Base-by-base conservation (phyloP, 1,140 invertebrate species). In the Scaptomyza pallida region DNA sequence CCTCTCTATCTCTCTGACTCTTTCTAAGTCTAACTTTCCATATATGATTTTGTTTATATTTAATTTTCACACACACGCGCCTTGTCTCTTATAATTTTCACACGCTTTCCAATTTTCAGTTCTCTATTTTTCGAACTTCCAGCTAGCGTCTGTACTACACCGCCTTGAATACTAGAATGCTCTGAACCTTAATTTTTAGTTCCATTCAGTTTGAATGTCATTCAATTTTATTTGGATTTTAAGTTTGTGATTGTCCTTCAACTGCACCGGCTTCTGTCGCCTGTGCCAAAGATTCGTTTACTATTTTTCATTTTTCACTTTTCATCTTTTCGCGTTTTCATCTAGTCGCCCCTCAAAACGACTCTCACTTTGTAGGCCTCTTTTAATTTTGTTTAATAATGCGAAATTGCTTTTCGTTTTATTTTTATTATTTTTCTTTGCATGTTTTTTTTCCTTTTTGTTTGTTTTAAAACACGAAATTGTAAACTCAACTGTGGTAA, bases 71-170 rank as follows among this genome's bases (percentile, higher is more conserved):
- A 77, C 64, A 86, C 77, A 85, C 73, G 82, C 81, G 81, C 81
- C 81, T 86, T 64, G 77, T 86, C 47, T 68, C 19, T 35, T 86
- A 52, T 82, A 41, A 71, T 67, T 86, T 85, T 35, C 47, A 76
- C 65, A 71, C 76, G 78, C 78, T 19, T 68, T 19, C 55, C 56
- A 64, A 35, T 44, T 69, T 69, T 79, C 56, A 65, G 71, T 79
- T 79, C 37, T 57, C 51, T 79, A n/a, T n/a, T 19, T 45, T 65
- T 73, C 68, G 74, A 60, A 52, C 63, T 86, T 78, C 77, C 71
- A 64, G 72, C 64, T 85, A 85, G 76, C 62, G 54, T 77, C 73
- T 81, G 77, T 86, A 81, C 43, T 57, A 85, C 81, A 85, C 81
- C 77, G 81, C 81, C 77, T 81, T 48, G 5, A n/a, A 57, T 64